These are phyloP conservation scores for Paedocypris micromegethes DNA, from an alignment of 2,797 vertebrate species.

Conservation along the genomic window DNA sequence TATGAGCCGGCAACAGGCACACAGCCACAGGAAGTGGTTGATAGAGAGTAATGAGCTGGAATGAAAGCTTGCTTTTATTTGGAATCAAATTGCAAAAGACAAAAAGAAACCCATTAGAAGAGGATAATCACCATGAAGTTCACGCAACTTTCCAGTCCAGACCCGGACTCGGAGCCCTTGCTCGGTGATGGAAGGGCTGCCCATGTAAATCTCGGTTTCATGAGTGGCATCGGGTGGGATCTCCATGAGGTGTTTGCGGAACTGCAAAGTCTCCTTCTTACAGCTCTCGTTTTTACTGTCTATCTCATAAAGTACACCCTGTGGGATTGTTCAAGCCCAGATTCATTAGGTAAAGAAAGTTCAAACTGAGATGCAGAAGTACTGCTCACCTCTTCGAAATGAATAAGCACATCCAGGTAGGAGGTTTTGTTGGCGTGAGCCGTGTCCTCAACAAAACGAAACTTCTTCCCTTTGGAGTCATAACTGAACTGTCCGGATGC, in stretches of 20 bases:
- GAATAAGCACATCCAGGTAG: conserved; percentile 63
- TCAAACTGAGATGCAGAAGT: neutral
- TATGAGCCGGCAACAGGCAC: conserved; percentile 56
- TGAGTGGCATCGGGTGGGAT: conserved; percentile 59
- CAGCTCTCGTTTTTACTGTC: conserved; percentile 71
- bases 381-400: conserved; percentile 65
- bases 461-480: conserved; percentile 61
- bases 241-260: conserved; percentile 59
- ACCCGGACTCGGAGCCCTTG: conserved; percentile 61
- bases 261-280: conserved; percentile 64
- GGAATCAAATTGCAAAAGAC: neutral
- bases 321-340: neutral
- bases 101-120: neutral
- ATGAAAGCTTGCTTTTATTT: neutral
- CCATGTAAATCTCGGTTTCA: conserved; percentile 31
- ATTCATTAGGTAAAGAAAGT: neutral
- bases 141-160: conserved; percentile 58
- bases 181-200: conserved; percentile 56
- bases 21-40: conserved; percentile 61
- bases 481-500: conserved; percentile 59
- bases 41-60: conserved; percentile 56
- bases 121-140: conserved; percentile 51
- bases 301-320: conserved; percentile 69
- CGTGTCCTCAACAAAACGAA: conserved; percentile 64
- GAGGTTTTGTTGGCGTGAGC: conserved; percentile 53